Evolutionary conservation across 2,888 invertebrate genomes (phyloP).

Genomic region (Stenotaenia linearis): DNA sequence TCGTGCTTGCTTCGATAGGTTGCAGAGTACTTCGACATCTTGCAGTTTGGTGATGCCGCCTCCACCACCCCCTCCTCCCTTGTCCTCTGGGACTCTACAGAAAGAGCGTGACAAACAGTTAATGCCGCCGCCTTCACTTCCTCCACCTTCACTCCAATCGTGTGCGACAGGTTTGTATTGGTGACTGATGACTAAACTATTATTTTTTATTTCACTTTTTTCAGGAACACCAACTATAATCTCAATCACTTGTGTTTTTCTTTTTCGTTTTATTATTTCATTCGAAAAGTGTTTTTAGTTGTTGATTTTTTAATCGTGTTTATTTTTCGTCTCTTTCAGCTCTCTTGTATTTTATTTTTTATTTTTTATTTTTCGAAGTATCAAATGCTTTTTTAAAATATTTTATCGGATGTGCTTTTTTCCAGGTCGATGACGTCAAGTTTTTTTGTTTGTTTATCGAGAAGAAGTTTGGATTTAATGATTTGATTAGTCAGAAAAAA

Average conservation of each 20-base stretch:
- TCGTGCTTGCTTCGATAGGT: slow-evolving; percentile 28
- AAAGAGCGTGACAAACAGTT: slow-evolving; percentile 36
- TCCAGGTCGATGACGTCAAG: background rate
- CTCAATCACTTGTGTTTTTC: background rate
- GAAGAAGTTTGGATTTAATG: no score
- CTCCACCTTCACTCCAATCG: slow-evolving; percentile 31
- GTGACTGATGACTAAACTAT: slow-evolving; percentile 20
- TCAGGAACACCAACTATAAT: background rate
- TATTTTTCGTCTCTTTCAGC: background rate
- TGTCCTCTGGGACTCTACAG: slow-evolving; percentile 21
- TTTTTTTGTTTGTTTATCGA: background rate
- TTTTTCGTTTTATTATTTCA: background rate
- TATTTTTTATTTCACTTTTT: background rate
- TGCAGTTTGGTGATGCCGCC: slow-evolving; percentile 30
- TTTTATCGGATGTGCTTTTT: background rate
- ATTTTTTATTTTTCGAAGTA: background rate
- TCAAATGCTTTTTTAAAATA: no score
- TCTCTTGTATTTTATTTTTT: background rate
- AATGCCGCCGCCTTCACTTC: slow-evolving; percentile 35
- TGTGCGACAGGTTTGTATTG: slow-evolving; percentile 32
- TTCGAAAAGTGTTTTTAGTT: background rate
- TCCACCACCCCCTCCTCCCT: slow-evolving; percentile 27
- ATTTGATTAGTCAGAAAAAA: background rate
- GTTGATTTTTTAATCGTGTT: background rate
- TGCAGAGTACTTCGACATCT: slow-evolving; percentile 21